Evolutionary conservation across 2,797 vertebrate genomes (phyloP), one percentile per base, ranked within the genome.

Genomic region (Cynopterus sphinx): DNA sequence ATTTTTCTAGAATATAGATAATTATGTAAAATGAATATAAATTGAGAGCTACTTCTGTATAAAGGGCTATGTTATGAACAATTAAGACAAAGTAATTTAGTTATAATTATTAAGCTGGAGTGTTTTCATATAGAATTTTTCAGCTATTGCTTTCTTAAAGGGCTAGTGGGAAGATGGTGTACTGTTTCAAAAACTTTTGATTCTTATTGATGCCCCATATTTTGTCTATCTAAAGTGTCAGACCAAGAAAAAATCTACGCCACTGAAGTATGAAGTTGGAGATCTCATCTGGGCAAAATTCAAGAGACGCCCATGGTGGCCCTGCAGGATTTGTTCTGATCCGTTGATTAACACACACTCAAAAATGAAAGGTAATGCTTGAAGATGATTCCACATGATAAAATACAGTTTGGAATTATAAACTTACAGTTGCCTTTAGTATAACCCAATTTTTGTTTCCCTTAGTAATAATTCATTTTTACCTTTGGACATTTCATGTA

Each of bases 231-330:
- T 95, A 96, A 98, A 98, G 98, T 98, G 98, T 97, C 98, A 24
- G 96, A 97, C 96, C 94, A 98, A 98, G 98, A 99, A 99, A 98
- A 98, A 98, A 95, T 92, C 99, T 97, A 98, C 99, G 5, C 98
- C 99, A 75, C 98, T 99, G 97, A 99, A 99, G 98, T 99, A 99
- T 98, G 98, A 99, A 95, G 99, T 99, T 98, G 99, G 99, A 78
- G 99, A 99, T 98, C 98, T 99, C 94, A 99, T 99, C 96, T 99
- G 99, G 99, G 99, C 99, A 97, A 99, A 99, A 98, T 99, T 99
- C 98, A 99, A 98, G 98, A 99, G 99, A 97, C 99, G 99, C 97
- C 99, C 99, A 0, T 99, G 99, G 99, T 99, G 99, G 99, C 99
- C 99, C 86, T 99, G 99, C 98, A 99, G 98, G 98, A 98, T 99